Evolutionary conservation across 2,888 invertebrate genomes (phyloP).

Genomic region (Bembecia ichneumoniformis): DNA sequence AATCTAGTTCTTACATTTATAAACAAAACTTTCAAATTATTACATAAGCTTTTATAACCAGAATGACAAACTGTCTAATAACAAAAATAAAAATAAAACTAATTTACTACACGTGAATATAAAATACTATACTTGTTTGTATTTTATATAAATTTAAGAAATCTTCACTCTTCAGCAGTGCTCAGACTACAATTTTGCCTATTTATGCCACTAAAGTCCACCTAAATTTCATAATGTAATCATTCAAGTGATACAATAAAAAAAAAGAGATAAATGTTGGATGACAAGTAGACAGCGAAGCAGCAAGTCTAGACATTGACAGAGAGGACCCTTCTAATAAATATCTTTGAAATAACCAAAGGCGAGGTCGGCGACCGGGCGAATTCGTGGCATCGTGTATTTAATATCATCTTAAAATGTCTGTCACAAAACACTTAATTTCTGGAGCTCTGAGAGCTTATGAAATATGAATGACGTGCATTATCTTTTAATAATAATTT

Average conservation of each 20-base stretch:
- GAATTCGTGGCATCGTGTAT: constrained; percentile 6
- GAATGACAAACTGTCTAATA: no score
- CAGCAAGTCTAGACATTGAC: neutral
- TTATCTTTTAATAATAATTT: neutral
- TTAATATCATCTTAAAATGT: neutral
- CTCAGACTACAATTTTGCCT: no score
- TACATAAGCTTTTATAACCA: no score
- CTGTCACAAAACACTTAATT: neutral
- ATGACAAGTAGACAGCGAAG: neutral
- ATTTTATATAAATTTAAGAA: no score
- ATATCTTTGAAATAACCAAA: constrained; percentile 10
- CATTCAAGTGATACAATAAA: neutral
- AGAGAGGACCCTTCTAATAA: neutral
- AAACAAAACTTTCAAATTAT: no score
- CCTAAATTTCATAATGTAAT: neutral
- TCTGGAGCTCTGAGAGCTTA: neutral
- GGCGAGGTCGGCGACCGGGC: constrained; percentile 10
- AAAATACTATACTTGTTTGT: no score
- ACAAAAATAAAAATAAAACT: no score
- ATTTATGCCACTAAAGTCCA: neutral
- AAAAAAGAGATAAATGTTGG: neutral
- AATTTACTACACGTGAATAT: no score
- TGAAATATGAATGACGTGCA: neutral
- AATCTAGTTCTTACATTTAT: no score
- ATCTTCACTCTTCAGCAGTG: no score